Evolutionary conservation across 30 jellyfish, hydroid and myxozoan genomes (phyloP).

Genomic region (Turritopsis rubra): DNA sequence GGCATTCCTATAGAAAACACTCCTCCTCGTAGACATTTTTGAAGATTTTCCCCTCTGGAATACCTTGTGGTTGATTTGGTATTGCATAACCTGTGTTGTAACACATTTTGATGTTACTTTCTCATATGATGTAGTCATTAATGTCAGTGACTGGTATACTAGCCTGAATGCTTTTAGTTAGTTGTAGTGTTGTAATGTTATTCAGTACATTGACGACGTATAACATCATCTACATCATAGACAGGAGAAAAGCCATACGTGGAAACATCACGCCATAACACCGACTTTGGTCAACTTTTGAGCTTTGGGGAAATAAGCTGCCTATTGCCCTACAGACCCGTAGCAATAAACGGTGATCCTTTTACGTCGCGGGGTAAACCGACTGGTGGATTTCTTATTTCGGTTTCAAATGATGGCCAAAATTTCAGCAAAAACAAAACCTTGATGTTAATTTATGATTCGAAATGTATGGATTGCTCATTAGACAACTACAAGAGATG

Average conservation of each 20-base stretch:
- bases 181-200: not conserved
- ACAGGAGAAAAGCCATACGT: slow-evolving; percentile 24
- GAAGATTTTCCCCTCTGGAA: too few species aligned
- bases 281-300: slow-evolving; percentile 45
- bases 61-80: too few species aligned
- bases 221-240: slow-evolving; percentile 1
- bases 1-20: too few species aligned
- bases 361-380: slow-evolving; percentile 42
- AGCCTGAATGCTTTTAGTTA: too few species aligned
- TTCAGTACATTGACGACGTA: not conserved
- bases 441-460: slow-evolving; percentile 49
- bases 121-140: too few species aligned
- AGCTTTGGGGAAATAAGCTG: slow-evolving; percentile 78
- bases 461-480: slow-evolving; percentile 79
- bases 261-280: not conserved
- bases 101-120: too few species aligned
- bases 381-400: slow-evolving; percentile 56
- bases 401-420: slow-evolving; percentile 53
- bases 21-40: too few species aligned
- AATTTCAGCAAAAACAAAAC: slow-evolving; percentile 47
- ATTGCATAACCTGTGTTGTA: too few species aligned
- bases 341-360: slow-evolving; percentile 13
- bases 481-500: slow-evolving; percentile 30
- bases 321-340: slow-evolving; percentile 43
- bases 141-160: too few species aligned